These are phyloP conservation scores for Timandra comae DNA, from an alignment of 2,888 invertebrate genomes.

Conservation along the genomic window DNA sequence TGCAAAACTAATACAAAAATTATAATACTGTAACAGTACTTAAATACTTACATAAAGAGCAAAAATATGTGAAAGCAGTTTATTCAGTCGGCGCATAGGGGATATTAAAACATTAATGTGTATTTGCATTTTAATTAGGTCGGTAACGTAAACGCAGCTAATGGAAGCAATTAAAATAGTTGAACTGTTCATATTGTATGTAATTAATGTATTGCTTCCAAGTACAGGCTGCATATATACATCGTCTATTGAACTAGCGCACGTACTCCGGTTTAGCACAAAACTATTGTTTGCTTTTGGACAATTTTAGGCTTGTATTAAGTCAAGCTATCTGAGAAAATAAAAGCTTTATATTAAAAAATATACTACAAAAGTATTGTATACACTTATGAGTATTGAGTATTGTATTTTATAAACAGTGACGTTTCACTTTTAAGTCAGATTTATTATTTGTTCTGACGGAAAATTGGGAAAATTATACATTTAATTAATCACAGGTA, in stretches of 20 bases:
- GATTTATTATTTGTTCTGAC: too few species aligned
- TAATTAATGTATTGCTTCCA: constrained; percentile 41
- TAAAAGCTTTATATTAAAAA: too few species aligned
- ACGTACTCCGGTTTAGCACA: too few species aligned
- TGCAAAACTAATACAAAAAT: background rate
- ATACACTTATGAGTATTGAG: too few species aligned
- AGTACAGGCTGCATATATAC: constrained; percentile 12
- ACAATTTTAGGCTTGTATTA: too few species aligned
- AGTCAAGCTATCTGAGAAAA: too few species aligned
- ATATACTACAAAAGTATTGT: too few species aligned
- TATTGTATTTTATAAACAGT: too few species aligned
- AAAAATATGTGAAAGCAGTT: constrained; percentile 27
- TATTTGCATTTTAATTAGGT: constrained; percentile 56
- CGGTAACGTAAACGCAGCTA: constrained; percentile 50
- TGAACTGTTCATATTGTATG: constrained; percentile 49
- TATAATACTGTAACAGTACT: constrained; percentile 2
- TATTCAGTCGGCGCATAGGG: constrained; percentile 25
- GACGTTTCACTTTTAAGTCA: too few species aligned
- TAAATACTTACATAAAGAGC: constrained; percentile 17
- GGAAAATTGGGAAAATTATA: too few species aligned
- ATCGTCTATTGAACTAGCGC: constrained; percentile 22
- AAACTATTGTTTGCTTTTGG: too few species aligned
- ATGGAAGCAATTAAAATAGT: constrained; percentile 53
- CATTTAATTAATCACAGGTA: too few species aligned
- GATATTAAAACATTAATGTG: constrained; percentile 48